A percentile compares a stretch with the other conserved stretches of the same genome.
Conservation (phyloP, 2,797 vertebrate genomes). For the Orientallactaga sibirica region DNA sequence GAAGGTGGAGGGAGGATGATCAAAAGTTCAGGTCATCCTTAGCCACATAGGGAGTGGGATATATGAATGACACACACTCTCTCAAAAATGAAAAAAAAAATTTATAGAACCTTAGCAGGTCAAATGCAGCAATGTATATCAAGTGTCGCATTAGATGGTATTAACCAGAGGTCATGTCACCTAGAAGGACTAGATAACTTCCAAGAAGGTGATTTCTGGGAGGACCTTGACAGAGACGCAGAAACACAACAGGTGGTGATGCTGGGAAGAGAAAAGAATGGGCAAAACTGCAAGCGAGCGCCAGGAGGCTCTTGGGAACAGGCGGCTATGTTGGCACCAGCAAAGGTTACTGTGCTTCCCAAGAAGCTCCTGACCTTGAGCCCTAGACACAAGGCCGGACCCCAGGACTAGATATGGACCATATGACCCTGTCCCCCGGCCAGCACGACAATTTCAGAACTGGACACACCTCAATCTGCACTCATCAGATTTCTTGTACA, state of each 20-base stretch:
- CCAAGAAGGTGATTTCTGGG: conserved; percentile 34
- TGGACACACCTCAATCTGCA: not conserved
- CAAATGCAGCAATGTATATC: not conserved
- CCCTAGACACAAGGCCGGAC: not conserved
- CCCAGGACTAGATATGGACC: not conserved
- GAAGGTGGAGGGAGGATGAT: not conserved
- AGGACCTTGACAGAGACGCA: not conserved
- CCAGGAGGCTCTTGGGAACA: not conserved
- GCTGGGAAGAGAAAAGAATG: not conserved
- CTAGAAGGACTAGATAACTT: not conserved
- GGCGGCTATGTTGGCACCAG: not conserved
- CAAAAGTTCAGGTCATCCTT: not conserved
- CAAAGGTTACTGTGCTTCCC: not conserved
- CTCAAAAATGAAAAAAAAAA: not conserved
- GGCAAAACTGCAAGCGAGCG: not conserved
- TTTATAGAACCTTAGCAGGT: not conserved
- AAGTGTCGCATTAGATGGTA: not conserved
- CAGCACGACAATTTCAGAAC: not conserved
- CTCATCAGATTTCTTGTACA: not conserved
- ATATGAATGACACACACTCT: not conserved
- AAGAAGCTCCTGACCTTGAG: not conserved
- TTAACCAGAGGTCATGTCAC: not conserved
- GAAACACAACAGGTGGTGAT: not conserved
- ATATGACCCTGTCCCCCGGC: not conserved
- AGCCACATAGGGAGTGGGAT: not conserved